These are phyloP conservation scores for Miltochrista miniata DNA, from an alignment of 2,888 invertebrate species.

Conservation along the genomic window DNA sequence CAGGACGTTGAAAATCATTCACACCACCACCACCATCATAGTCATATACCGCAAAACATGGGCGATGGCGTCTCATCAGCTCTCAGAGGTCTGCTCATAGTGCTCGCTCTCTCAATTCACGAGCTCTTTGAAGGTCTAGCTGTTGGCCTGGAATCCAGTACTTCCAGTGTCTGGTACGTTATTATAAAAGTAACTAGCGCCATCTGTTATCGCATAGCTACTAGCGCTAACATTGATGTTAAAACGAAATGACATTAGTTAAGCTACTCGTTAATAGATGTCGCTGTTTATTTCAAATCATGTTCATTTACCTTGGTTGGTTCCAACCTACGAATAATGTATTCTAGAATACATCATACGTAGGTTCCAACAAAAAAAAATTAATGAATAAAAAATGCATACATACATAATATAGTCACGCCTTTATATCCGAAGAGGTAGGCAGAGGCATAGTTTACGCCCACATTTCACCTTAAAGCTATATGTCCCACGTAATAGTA, in stretches of 20 bases:
- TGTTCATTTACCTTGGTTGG: too few species aligned
- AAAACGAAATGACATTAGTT: background rate
- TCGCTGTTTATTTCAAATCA: too few species aligned
- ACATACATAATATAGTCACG: too few species aligned
- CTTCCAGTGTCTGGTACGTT: slow-evolving; percentile 69
- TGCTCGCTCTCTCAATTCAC: slow-evolving; percentile 92
- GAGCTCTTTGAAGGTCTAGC: slow-evolving; percentile 94
- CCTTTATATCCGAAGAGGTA: too few species aligned
- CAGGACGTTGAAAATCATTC: slow-evolving; percentile 62
- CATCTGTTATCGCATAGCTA: slow-evolving; percentile 39
- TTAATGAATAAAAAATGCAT: too few species aligned
- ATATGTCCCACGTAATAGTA: too few species aligned
- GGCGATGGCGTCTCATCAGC: slow-evolving; percentile 78
- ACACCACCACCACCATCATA: slow-evolving; percentile 61
- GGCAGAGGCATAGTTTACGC: too few species aligned
- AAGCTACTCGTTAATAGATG: slow-evolving; percentile 35
- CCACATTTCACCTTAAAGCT: too few species aligned
- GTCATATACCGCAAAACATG: slow-evolving; percentile 68
- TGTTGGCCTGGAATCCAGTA: slow-evolving; percentile 88
- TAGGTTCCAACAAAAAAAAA: too few species aligned
- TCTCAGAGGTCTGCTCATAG: slow-evolving; percentile 90
- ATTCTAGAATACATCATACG: too few species aligned
- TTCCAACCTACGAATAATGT: too few species aligned
- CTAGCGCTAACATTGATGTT: background rate
- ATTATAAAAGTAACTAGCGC: slow-evolving; percentile 8